Evolutionary conservation across 2,888 invertebrate genomes (phyloP), one percentile per base, ranked within the genome.

Genomic region (Dinocampus coccinellae): DNA sequence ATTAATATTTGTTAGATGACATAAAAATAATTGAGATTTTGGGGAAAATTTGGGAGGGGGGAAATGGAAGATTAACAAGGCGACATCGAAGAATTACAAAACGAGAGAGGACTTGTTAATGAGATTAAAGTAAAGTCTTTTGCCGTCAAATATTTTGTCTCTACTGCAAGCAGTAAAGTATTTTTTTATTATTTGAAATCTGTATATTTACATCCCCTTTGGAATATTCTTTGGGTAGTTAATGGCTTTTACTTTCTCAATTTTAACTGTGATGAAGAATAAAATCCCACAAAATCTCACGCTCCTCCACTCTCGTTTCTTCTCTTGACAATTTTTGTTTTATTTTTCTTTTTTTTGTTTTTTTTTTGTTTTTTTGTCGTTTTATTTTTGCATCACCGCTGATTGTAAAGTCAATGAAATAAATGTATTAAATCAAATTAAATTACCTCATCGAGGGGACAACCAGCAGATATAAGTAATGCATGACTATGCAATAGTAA

Each of bases 381-480:
- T 42, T 52, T 52, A 16, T 47, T 63, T 16, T 3, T 65, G 33
- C 33, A 3, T 24, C 16, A 47, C 47, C 47, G 16, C 47, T n/a
- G 16, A 16, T 47, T 47, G 16, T 47, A 47, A 47, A 47, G 47
- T 47, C 47, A 47, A 47, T 29, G 7, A 29, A 29, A 29, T 29
- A 7, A 29, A 29, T 7, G 62, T 34, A 57, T 22, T 39, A 64
- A 53, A 57, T 24, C 36, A 36, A 64, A 66, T 70, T 55, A 60
- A 62, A 39, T 90, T 89, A 98, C 98, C 94, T 97, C 97, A 88
- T 98, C 97, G 75, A 98, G 90, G 26, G 98, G 97, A 86, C 97
- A 98, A 78, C 97, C 97, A 73, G 96, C 93, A 65, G 95, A 95
- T 82, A 95, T 90, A 58, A 98, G 90, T 74, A 97, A 90, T 2